A percentile compares a stretch with the other conserved stretches of the same genome.
These are phyloP conservation scores for Diorhabda sublineata DNA, from an alignment of 1,140 invertebrate species.

Conservation along the genomic window DNA sequence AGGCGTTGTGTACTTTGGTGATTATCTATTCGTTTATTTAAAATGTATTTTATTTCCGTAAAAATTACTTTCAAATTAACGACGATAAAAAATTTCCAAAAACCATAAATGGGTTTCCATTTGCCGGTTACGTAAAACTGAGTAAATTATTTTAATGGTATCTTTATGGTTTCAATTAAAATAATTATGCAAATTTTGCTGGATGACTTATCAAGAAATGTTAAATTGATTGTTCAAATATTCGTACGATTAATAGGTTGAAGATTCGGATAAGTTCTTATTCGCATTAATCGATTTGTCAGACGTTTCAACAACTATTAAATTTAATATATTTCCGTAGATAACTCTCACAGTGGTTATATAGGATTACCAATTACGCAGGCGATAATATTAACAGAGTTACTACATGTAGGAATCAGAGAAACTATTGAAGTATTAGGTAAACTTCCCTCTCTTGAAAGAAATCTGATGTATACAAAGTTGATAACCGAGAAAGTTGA, in stretches of 20 bases:
- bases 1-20: too few species aligned
- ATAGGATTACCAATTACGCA: constrained; percentile 86
- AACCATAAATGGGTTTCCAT: too few species aligned
- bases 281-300: neutral
- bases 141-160: neutral
- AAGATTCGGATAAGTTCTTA: neutral
- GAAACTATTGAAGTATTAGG: constrained; percentile 71
- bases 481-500: constrained; percentile 59
- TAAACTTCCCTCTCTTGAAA: constrained; percentile 73
- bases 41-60: too few species aligned
- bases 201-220: neutral
- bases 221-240: neutral
- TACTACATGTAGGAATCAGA: constrained; percentile 79
- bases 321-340: constrained; percentile 37
- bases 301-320: neutral
- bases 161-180: neutral
- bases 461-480: constrained; percentile 71
- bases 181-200: neutral
- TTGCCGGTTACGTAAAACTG: too few species aligned
- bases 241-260: neutral
- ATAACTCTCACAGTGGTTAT: constrained; percentile 50
- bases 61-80: too few species aligned
- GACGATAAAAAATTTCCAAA: too few species aligned
- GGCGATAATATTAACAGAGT: constrained; percentile 70
- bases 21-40: too few species aligned